A percentile compares a stretch with the other conserved stretches of the same genome.
phyloP scores from a whole-genome alignment of 1,140 invertebrate genomes.

The Nomia melanderi region DNA sequence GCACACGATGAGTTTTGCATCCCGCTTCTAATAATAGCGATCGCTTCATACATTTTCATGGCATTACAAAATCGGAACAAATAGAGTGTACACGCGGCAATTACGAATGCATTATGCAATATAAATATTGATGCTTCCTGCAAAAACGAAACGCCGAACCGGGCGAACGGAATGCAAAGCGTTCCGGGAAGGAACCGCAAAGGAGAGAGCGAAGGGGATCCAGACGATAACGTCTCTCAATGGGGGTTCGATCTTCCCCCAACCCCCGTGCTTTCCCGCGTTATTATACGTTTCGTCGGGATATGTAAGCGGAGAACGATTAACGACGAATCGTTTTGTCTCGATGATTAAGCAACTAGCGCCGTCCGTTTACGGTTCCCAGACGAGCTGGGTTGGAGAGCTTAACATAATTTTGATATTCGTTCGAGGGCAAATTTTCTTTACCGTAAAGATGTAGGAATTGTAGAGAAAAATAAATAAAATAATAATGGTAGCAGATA shows the following conservation, averaged over 20 bases:
- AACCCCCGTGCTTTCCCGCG: not conserved
- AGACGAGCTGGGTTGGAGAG: too few relatives aligned
- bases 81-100: conserved; percentile 80
- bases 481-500: too few relatives aligned
- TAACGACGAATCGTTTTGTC: not conserved
- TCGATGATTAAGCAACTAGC: not conserved
- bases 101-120: conserved; percentile 81
- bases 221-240: conserved; percentile 58
- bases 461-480: too few relatives aligned
- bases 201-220: conserved; percentile 29
- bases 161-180: conserved; percentile 76
- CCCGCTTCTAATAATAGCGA: conserved; percentile 79
- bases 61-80: conserved; percentile 81
- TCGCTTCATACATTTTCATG: conserved; percentile 81
- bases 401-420: too few relatives aligned
- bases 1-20: conserved; percentile 72
- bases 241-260: conserved; percentile 34
- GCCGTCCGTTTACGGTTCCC: not conserved
- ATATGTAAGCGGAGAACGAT: not conserved
- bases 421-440: too few relatives aligned
- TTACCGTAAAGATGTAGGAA: too few relatives aligned
- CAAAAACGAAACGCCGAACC: conserved; percentile 76
- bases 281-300: not conserved
- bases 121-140: conserved; percentile 82
- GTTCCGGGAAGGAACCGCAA: conserved; percentile 62